Base-by-base conservation (phyloP, 2,888 invertebrate species). In the Dermolepida albohirtum region DNA sequence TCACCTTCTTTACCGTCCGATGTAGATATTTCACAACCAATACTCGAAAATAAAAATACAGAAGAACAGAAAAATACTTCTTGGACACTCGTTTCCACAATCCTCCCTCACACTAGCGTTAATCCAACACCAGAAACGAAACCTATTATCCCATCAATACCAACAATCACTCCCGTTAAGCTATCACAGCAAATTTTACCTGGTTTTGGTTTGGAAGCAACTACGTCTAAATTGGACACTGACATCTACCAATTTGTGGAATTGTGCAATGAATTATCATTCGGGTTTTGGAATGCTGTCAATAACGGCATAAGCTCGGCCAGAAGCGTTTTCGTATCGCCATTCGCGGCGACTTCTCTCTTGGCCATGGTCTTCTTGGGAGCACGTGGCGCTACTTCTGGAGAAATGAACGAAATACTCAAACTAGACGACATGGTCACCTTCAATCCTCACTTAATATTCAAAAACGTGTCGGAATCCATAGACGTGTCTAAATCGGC, bases 301-400 rank as follows among this genome's bases (percentile, higher is more conserved):
- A 88, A 89, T 0, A 87, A 87, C 72, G 90, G 90, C 67, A 86
- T 93, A n/a, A 92, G 91, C 74, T 87, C 89, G 11, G 89, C 90
- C 5, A 85, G 94, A 76, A 94, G 94, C 74, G 86, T 95, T 73
- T 89, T 94, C 8, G 82, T 95, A 14, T 94, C 94, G 0, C 95
- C 95, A 0, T 95, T 94, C 77, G 93, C 94, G 0, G 87, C 93
- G 66, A 93, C 93, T 0, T 94, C 95, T 0, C 88, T 94, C 84
- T 82, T 95, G n/a, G 93, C 94, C 0, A 95, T 95, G 95, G 90
- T 95, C 69, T 95, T 95, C 80, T 86, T 95, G 75, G 95, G 95
- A 0, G 94, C 95, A 0, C 87, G 92, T 73, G 95, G 95, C 1
- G 89, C 92, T 1, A 95, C 95, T 0, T 95, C 95, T 0, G 94